Evolutionary conservation across 1,140 invertebrate genomes (phyloP), one percentile per base, ranked within the genome.

Genomic region (Lepeophtheirus salmonis): DNA sequence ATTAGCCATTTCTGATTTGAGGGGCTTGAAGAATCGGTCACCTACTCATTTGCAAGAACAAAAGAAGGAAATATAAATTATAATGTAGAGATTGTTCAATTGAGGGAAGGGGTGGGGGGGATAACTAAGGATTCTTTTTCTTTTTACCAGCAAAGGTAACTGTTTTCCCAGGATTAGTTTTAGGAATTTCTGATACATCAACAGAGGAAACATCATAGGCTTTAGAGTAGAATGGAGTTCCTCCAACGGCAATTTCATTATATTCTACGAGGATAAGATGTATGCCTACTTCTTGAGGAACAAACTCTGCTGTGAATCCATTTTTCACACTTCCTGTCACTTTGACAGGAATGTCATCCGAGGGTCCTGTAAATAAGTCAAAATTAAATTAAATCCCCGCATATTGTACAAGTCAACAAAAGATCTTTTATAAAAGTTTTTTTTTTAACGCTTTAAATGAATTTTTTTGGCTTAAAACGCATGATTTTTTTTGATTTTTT

Each of bases 221-320:
- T 74, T 94, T 94, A 48, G 88, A 84, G 53, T 84, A 75, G 70
- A 92, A 94, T 21, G 91, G 91, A 58, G 89, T 91, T 17, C 87
- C 89, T 71, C 86, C 80, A 14, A 92, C 83, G 4, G 84, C 81
- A 65, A 86, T 82, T 17, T 85, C 87, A 71, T 90, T 91, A 70
- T 94, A 91, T 69, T 89, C 86, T 26, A 90, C 83, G 60, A 81
- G 83, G 48, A 97, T 81, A 48, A 82, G 81, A 70, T 97, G 88
- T 0, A 85, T 82, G 56, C 90, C 90, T 41, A 96, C 89, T 70
- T 84, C 81, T 60, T 78, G 78, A 20, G 91, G 88, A 30, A 84
- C 87, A 68, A 94, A 96, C 70, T 92, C 88, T 20, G 86, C 88
- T 0, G 84, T 84, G 64, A 90, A 86, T 10, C 86, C 86, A 63